Conservation (phyloP, 2,888 invertebrate genomes). For the Limnephilus auricula region DNA sequence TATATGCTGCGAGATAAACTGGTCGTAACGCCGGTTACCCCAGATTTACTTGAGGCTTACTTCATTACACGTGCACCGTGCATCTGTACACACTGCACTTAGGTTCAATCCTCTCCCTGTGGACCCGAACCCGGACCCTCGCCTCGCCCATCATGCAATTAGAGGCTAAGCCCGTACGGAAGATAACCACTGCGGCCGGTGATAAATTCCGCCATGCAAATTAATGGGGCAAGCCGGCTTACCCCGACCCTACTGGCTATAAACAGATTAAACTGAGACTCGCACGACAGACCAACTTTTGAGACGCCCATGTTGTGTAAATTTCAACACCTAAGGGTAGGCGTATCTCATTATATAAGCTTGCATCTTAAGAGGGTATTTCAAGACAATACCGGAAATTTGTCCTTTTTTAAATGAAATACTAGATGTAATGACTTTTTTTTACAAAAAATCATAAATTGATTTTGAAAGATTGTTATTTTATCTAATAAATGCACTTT, state of each 20-base stretch:
- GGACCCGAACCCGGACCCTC: not conserved
- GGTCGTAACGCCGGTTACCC: not conserved
- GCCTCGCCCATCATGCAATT: conserved; percentile 16
- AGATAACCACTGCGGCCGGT: conserved; percentile 37
- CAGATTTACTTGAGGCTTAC: not conserved
- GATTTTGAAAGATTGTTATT: too few relatives aligned
- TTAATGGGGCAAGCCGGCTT: conserved; percentile 34
- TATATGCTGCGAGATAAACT: not conserved
- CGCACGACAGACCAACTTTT: not conserved
- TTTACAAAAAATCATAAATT: too few relatives aligned
- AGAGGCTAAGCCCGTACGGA: conserved; percentile 32
- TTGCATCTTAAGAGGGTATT: too few relatives aligned
- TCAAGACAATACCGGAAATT: too few relatives aligned
- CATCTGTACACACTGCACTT: not conserved
- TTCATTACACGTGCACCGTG: not conserved
- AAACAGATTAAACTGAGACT: conserved; percentile 10
- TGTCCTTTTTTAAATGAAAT: too few relatives aligned
- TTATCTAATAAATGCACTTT: too few relatives aligned
- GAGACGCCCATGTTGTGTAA: not conserved
- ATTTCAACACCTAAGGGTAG: not conserved
- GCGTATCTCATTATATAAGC: not conserved
- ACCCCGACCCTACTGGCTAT: conserved; percentile 4
- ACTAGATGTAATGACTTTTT: too few relatives aligned
- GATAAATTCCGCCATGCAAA: conserved; percentile 46
- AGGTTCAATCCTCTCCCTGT: not conserved